These are phyloP conservation scores for Lepilemur ruficaudatus DNA, from an alignment of 2,797 vertebrate species.

Conservation along the genomic window DNA sequence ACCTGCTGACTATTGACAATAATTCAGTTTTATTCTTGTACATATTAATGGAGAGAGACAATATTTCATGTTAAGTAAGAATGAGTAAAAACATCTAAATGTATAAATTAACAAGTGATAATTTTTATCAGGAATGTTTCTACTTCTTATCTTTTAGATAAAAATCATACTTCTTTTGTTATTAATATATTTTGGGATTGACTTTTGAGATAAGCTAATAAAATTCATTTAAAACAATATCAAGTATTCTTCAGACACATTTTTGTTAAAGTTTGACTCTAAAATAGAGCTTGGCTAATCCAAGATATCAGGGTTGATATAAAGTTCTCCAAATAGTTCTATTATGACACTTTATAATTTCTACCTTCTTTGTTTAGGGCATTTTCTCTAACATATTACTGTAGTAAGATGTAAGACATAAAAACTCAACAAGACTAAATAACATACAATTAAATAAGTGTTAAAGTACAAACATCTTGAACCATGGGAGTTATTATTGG, in stretches of 20 bases:
- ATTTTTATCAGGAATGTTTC: neutral
- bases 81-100: neutral
- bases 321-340: neutral
- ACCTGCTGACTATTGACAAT: neutral
- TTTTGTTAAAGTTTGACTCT: neutral
- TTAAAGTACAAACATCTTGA: neutral
- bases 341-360: neutral
- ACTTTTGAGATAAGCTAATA: neutral
- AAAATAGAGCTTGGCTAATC: neutral
- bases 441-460: neutral
- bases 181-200: neutral
- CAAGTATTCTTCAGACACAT: neutral
- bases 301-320: neutral
- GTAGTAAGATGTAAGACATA: neutral
- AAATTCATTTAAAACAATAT: neutral
- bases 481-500: neutral
- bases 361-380: neutral
- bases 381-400: neutral
- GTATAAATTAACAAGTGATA: neutral
- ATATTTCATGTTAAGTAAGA: neutral
- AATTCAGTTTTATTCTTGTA: neutral
- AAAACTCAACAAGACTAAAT: slow-evolving; percentile 10
- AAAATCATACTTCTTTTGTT: neutral
- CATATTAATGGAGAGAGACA: neutral
- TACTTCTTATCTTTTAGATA: neutral